Base-by-base conservation (phyloP, 1,140 invertebrate genomes). In the Drosophila suzukii region DNA sequence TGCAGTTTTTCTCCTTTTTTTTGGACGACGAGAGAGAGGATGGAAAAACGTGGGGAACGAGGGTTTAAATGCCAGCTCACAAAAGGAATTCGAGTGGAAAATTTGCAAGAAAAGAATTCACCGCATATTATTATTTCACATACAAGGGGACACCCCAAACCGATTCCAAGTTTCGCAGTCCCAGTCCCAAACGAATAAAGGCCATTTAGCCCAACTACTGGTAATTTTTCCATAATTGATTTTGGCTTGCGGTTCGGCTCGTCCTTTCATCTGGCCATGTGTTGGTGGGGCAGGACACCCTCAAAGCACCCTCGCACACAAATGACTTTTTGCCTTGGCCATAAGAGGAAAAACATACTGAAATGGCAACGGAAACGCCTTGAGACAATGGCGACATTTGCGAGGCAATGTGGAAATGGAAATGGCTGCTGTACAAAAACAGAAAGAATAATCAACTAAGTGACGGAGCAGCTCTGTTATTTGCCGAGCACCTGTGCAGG, bases 161-260 rank as follows among this genome's bases (percentile, higher is more conserved):
- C 38, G 2, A 17, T 38, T 34, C 32, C 32, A 2, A 34, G 32
- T 34, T 34, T 10, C 32, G 8, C 7, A 51, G n/a, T 50, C 17
- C 47, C 41, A 50, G 24, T 55, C 4, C 36, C 20, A 39, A 17
- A 43, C 53, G 7, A 67, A 70, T 67, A 83, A 88, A 74, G 63
- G 67, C 67, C 72, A 80, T 83, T 88, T 84, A 81, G 71, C 58
- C 47, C 55, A 89, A 88, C 84, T 89, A 89, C 73, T 84, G 78
- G 72, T 80, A 80, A 89, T 83, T 57, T 75, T 83, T 78, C 70
- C 84, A 84, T 88, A 89, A 88, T 88, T 88, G 84, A 88, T 80
- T 88, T 89, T 63, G 65, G 54, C 53, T 67, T 66, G 61, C 38
- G 46, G 39, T 63, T 56, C 17, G 13, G 34, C 39, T 38, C 38